phyloP scores from a whole-genome alignment of 1,140 invertebrate genomes.

The Drosophila parabipectinata region DNA sequence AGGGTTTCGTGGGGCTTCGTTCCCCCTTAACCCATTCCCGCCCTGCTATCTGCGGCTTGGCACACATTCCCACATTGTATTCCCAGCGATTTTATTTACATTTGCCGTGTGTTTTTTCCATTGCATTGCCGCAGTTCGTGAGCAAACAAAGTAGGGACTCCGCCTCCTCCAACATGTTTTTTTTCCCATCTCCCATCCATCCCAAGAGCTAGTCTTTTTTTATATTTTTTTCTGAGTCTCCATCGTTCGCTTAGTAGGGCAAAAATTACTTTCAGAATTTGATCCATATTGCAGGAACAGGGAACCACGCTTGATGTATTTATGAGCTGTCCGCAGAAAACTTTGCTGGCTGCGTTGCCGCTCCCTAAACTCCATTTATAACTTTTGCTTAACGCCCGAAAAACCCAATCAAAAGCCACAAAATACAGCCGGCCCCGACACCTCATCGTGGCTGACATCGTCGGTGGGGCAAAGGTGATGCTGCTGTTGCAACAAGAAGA shows the following conservation, averaged over 20 bases:
- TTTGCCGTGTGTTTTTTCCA: slow-evolving; percentile 69
- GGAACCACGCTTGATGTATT: slow-evolving; percentile 60
- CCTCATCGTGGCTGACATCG: slow-evolving; percentile 38
- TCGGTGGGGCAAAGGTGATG: neutral
- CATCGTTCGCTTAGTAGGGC: slow-evolving; percentile 44
- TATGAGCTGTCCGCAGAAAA: slow-evolving; percentile 69
- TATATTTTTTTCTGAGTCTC: neutral
- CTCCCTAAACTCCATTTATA: slow-evolving; percentile 75
- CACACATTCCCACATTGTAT: slow-evolving; percentile 53
- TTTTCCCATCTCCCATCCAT: neutral
- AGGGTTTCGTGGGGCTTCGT: slow-evolving; percentile 9
- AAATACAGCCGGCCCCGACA: slow-evolving; percentile 67
- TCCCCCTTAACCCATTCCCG: neutral
- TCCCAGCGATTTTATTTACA: slow-evolving; percentile 72
- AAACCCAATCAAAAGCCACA: slow-evolving; percentile 78
- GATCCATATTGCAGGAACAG: slow-evolving; percentile 50
- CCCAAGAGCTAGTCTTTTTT: slow-evolving; percentile 9
- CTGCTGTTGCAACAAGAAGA: slow-evolving; percentile 3
- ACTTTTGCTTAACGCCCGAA: slow-evolving; percentile 41
- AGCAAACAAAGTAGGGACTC: slow-evolving; percentile 43
- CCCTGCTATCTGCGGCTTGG: slow-evolving; percentile 39
- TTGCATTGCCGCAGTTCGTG: slow-evolving; percentile 75
- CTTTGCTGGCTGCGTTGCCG: slow-evolving; percentile 3
- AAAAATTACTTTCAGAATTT: slow-evolving; percentile 68
- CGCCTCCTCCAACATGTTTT: slow-evolving; percentile 11